Conservation (phyloP, 2,888 invertebrate genomes). For the Bombyx huttoni region DNA sequence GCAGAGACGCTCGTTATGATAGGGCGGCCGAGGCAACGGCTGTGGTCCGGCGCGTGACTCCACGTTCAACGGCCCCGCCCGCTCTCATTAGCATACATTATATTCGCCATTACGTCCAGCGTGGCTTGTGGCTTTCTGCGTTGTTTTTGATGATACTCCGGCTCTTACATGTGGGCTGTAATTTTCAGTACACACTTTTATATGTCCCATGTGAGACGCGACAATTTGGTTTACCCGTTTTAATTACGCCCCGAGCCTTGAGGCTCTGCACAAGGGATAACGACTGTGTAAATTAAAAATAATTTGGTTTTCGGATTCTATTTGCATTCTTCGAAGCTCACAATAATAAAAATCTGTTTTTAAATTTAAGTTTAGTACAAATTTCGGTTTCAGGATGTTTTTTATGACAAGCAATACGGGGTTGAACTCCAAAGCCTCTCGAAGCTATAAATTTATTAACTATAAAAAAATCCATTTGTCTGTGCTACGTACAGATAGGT, state of each 20-base stretch:
- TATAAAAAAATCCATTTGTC: too few relatives aligned
- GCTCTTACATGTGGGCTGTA: conserved; percentile 17
- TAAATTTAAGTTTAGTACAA: background rate
- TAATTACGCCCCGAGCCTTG: conserved; percentile 6
- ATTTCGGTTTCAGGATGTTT: background rate
- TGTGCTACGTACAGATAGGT: too few relatives aligned
- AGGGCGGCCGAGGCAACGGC: conserved; percentile 36
- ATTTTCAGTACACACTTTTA: conserved; percentile 19
- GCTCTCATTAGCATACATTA: conserved; percentile 71
- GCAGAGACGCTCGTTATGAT: conserved; percentile 22
- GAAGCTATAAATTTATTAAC: too few relatives aligned
- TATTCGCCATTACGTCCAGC: conserved; percentile 58
- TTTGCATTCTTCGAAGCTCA: background rate
- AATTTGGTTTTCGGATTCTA: background rate
- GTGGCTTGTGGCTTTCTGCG: conserved; percentile 48
- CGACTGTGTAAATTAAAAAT: conserved; percentile 2
- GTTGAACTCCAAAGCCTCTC: too few relatives aligned
- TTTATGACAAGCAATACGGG: too few relatives aligned
- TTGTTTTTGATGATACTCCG: conserved; percentile 50
- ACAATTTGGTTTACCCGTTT: conserved; percentile 11
- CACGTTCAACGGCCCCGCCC: conserved; percentile 51
- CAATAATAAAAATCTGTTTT: background rate
- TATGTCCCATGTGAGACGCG: conserved; percentile 15
- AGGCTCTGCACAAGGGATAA: background rate
- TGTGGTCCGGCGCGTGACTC: conserved; percentile 65